Evolutionary conservation across 2,113 vertebrate species (phyloP), one percentile per base, ranked within the genome.

Genomic region (Brachyhypopomus occidentalis): DNA sequence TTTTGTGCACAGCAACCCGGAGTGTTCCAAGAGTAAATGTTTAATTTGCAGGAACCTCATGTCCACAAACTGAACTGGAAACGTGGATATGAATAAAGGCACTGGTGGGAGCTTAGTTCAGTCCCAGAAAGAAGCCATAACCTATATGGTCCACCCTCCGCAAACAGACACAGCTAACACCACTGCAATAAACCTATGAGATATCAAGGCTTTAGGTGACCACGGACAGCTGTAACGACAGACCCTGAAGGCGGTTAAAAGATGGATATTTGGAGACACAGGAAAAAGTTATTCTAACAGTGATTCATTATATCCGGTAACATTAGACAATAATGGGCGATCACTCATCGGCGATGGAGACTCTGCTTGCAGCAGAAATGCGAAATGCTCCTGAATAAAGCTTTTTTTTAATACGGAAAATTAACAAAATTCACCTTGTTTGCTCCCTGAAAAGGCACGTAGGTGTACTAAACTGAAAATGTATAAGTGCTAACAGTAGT

Each of bases 81-180:
- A 48, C 22, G 20, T 16, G 38, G 27, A 58, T 41, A 1, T 11
- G 34, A 55, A 67, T 22, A 67, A 22, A 56, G 30, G 19, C 11
- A n/a, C 5, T 23, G 1, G 72, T 17, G 8, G 41, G 60, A 7
- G 20, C 52, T 36, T 22, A 30, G 34, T 36, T 56, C 59, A 64
- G 16, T 14, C 41, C 6, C n/a, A 56, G 55, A 74, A 36, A 67
- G 22, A 48, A 25, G n/a, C 12, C 59, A 30, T 36, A 5, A 25
- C 27, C 60, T 71, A 80, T 25, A 45, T 56, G 71, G 25, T 56
- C 25, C 76, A 69, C 77, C 71, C 62, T 80, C 70, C 55, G 60
- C 45, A 80, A 74, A 81, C 48, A 75, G 58, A 14, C 34, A 41
- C 17, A n/a, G 7, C 14, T n/a, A 56, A 75, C 20, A 58, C 27